Base-by-base conservation (phyloP, 1,140 invertebrate species). In the Harpegnathos saltator region DNA sequence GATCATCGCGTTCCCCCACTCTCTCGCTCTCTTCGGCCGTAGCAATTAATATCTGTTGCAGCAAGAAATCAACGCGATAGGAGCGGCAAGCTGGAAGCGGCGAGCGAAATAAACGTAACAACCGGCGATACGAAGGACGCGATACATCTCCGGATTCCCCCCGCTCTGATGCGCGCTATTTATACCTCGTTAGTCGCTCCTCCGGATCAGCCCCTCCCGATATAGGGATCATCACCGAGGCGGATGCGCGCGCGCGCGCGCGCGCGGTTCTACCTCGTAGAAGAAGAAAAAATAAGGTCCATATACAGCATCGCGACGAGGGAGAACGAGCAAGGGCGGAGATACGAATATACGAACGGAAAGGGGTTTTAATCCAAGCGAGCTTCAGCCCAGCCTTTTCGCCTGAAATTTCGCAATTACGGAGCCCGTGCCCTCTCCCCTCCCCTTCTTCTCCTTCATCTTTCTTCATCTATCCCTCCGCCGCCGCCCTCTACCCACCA, bases 111-210 rank as follows among this genome's bases (percentile, higher is more conserved):
- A 80, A 80, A 80, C 69, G 75, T 80, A 80, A 80, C 75, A 80
- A 80, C 61, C 65, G 75, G 56, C 65, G 65, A 38, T 50, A 65
- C 48, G 74, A 80, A 69, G 65, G 65, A 80, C 75, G 44, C 65
- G 65, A 80, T 80, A 80, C 69, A 80, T 69, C 58, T 80, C 54
- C 33, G 33, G 54, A 69, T 65, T 71, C 75, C 68, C 22, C 75
- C 33, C 12, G 65, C 54, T 3, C 38, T 29, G 29, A 1, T 33
- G 29, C 29, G 5, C n/a, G 65, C 75, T 80, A 80, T 80, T 80
- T 80, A 80, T 80, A 80, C 69, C 75, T 80, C 75, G 75, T 80
- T 80, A 80, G 50, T 33, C 52, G 75, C 75, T 80, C 65, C 75
- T 80, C 33, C 65, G 54, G 33, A 80, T 80, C 75, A 54, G 65